Evolutionary conservation across 1,140 invertebrate species (phyloP).

Genomic region (Trissolcus basalis): DNA sequence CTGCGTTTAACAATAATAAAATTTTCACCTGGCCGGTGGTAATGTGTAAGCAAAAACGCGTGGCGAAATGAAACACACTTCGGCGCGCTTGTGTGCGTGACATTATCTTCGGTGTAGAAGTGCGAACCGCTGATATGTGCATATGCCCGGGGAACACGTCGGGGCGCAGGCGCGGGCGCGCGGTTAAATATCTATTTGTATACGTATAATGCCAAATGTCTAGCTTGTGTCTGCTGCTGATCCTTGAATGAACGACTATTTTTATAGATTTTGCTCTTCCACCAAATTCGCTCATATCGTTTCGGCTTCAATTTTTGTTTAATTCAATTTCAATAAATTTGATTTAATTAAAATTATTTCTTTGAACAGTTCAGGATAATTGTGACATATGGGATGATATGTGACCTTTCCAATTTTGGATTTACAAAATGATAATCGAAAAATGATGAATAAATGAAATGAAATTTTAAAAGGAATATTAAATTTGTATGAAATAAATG

Average conservation of each 20-base stretch:
- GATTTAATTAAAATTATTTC: too few species aligned
- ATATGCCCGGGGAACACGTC: slow-evolving; percentile 40
- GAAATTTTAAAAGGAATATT: too few species aligned
- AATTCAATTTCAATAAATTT: too few species aligned
- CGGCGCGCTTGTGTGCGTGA: slow-evolving; percentile 12
- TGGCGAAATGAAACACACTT: slow-evolving; percentile 20
- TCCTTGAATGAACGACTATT: slow-evolving; percentile 70
- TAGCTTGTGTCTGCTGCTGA: slow-evolving; percentile 64
- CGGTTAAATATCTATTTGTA: slow-evolving; percentile 58
- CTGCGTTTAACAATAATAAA: slow-evolving; percentile 40
- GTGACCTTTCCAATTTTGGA: too few species aligned
- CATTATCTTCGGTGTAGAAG: slow-evolving; percentile 19
- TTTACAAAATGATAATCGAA: too few species aligned
- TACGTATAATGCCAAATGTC: slow-evolving; percentile 62
- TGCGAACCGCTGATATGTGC: slow-evolving; percentile 40
- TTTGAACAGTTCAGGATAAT: too few species aligned
- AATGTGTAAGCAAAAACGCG: slow-evolving; percentile 23
- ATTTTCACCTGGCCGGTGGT: slow-evolving; percentile 22
- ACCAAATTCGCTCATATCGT: too few species aligned
- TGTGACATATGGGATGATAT: too few species aligned
- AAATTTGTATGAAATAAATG: too few species aligned
- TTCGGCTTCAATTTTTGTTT: slow-evolving; percentile 7
- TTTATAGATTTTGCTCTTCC: slow-evolving; percentile 60
- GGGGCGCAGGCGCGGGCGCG: slow-evolving; percentile 42
- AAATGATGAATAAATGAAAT: too few species aligned